Percentiles rank a stretch among this genome's conserved stretches.
These are phyloP conservation scores for Cossypha heuglini DNA, from an alignment of 2,797 vertebrate genomes.

Conservation along the genomic window DNA sequence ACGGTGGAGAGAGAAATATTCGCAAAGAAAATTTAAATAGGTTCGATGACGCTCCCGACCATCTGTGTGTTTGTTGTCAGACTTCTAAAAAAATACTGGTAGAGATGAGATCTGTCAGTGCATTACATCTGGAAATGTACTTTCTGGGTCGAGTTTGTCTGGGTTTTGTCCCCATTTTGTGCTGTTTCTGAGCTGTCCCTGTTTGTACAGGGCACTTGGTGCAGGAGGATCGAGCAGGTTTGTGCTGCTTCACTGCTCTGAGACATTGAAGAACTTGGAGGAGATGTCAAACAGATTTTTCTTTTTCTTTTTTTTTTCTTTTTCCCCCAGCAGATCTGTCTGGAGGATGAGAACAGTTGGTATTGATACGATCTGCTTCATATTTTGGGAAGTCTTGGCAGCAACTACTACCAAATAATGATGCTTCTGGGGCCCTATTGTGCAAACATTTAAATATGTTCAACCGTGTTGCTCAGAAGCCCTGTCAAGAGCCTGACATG, in stretches of 20 bases:
- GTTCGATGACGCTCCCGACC: neutral
- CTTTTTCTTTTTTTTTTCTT: neutral
- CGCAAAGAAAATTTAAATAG: neutral
- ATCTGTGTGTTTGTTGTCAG: constrained; percentile 25
- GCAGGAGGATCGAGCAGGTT: neutral
- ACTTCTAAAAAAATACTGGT: neutral
- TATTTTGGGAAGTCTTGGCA: constrained; percentile 56
- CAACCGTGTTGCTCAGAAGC: neutral
- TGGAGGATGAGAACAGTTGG: constrained; percentile 47
- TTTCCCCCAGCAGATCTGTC: neutral
- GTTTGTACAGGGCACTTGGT: rapidly evolving
- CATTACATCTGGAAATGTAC: constrained; percentile 36
- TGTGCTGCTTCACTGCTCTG: neutral
- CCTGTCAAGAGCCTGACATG: neutral
- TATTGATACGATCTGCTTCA: constrained; percentile 48
- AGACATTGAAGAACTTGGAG: neutral
- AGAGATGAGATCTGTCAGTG: constrained; percentile 11
- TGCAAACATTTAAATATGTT: constrained; percentile 45
- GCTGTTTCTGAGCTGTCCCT: neutral
- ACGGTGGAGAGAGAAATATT: neutral
- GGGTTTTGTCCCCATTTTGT: constrained; percentile 15
- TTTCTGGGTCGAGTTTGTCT: neutral
- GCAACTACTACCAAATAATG: constrained; percentile 32
- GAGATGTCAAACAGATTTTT: constrained; percentile 47
- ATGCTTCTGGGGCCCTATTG: constrained; percentile 10